Conservation (phyloP, 2,113 vertebrate species). For the Gavia stellata region DNA sequence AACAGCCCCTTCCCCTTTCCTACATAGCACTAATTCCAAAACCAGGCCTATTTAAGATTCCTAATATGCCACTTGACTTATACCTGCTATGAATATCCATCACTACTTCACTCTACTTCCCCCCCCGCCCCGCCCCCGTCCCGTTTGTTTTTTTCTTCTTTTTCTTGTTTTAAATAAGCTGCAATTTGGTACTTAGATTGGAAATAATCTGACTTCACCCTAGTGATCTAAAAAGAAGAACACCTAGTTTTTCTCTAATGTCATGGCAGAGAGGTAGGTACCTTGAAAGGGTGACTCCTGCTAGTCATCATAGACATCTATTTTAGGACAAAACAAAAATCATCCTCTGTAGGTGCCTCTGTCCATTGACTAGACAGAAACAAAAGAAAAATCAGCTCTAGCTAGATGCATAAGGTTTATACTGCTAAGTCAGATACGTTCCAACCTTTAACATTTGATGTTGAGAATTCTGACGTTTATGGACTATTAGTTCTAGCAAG, state of each 20-base stretch:
- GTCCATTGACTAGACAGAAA: background rate
- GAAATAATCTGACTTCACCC: background rate
- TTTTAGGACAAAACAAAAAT: background rate
- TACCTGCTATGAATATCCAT: background rate
- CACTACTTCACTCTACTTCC: background rate
- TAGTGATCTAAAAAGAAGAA: background rate
- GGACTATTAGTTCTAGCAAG: conserved; percentile 7
- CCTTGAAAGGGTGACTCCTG: background rate
- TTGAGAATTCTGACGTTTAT: background rate
- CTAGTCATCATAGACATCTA: background rate
- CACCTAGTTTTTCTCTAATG: background rate
- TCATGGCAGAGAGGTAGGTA: background rate
- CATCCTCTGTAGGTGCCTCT: background rate
- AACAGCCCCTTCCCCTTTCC: background rate
- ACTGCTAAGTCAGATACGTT: background rate
- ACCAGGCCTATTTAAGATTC: background rate
- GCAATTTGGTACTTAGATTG: background rate
- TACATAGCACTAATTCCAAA: background rate
- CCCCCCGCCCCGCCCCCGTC: too few relatives aligned
- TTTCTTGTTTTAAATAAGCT: background rate
- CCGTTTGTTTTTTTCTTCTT: background rate
- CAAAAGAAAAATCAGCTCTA: background rate
- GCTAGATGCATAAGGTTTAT: background rate
- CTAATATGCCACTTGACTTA: background rate
- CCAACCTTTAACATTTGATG: background rate